These are phyloP conservation scores for Baryphthengus martii DNA, from an alignment of 2,113 vertebrate genomes.

Conservation along the genomic window DNA sequence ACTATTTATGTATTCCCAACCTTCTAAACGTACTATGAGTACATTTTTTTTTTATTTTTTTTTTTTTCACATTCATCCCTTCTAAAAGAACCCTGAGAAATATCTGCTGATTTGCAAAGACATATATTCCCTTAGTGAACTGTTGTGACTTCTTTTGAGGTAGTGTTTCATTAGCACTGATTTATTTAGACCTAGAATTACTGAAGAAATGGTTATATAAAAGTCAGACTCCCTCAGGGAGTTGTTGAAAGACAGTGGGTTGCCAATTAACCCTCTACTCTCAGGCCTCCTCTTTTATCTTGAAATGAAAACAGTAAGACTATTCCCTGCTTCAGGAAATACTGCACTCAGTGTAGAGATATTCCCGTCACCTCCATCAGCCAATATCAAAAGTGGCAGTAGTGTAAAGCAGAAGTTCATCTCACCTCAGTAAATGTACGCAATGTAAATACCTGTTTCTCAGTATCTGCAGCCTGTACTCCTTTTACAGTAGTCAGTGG, in stretches of 20 bases:
- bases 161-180: constrained; percentile 40
- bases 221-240: background rate
- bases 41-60: background rate
- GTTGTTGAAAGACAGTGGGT: background rate
- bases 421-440: background rate
- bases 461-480: background rate
- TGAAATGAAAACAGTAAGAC: background rate
- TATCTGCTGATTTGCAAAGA: constrained; percentile 23
- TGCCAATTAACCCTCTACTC: background rate
- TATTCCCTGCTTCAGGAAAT: background rate
- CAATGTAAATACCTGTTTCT: background rate
- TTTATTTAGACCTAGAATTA: constrained; percentile 31
- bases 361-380: background rate
- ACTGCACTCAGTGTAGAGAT: background rate
- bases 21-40: background rate
- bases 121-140: background rate
- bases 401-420: background rate
- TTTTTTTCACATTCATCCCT: background rate
- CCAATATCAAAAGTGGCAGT: background rate
- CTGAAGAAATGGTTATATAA: background rate
- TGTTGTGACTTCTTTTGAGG: constrained; percentile 9
- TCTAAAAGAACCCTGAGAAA: background rate
- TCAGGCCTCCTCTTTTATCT: background rate
- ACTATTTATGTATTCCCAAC: background rate
- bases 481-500: background rate